Evolutionary conservation across 1,140 invertebrate genomes (phyloP).

Genomic region (Bombus balteatus): DNA sequence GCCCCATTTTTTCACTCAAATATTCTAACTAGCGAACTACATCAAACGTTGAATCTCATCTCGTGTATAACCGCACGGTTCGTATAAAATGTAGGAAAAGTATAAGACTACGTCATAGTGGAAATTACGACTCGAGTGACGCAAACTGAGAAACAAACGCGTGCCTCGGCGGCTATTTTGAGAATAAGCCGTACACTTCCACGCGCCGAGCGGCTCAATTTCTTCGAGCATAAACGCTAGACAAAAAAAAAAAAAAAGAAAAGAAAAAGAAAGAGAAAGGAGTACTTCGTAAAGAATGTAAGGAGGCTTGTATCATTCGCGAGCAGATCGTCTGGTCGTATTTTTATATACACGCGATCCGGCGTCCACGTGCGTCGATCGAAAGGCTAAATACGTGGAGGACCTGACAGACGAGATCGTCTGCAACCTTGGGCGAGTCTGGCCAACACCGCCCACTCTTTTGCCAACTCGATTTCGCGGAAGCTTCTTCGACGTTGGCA

Average conservation of each 20-base stretch:
- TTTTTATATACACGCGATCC: conserved; percentile 21
- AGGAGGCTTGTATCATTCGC: neutral
- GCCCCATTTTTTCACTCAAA: no score
- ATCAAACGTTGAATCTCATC: no score
- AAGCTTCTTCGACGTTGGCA: conserved; percentile 43
- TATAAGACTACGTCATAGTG: neutral
- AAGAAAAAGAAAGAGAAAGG: neutral
- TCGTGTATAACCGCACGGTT: neutral
- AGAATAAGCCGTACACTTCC: neutral
- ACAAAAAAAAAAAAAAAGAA: no score
- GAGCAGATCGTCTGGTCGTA: neutral
- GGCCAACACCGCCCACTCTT: conserved; percentile 43
- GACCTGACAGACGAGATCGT: conserved; percentile 43
- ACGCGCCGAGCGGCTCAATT: neutral
- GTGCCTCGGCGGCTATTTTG: neutral
- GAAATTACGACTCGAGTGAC: neutral
- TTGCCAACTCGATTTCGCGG: conserved; percentile 42
- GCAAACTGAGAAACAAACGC: neutral
- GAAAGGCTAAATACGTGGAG: conserved; percentile 25
- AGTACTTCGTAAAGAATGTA: no score
- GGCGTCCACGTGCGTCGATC: neutral
- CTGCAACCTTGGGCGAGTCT: conserved; percentile 50
- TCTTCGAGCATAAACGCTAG: no score
- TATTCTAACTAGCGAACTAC: no score
- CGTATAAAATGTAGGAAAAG: neutral